Percentiles rank a stretch among this genome's conserved stretches.
Conservation (phyloP, 2,113 vertebrate genomes). For the Elgaria multicarinata region DNA sequence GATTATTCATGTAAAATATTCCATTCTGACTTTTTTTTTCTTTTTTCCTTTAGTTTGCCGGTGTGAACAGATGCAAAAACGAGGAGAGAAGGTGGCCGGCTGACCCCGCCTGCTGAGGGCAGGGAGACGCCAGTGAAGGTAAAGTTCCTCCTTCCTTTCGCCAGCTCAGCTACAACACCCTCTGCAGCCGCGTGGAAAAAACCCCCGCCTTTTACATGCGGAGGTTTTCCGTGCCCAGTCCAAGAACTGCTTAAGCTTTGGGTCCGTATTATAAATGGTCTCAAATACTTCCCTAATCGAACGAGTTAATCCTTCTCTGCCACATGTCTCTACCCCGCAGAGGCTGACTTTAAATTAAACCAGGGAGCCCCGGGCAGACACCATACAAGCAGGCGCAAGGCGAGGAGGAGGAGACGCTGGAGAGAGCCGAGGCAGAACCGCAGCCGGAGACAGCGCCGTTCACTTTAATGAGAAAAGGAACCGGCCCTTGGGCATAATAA, state of each 20-base stretch:
- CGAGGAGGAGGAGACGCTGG: neutral
- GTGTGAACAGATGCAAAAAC: too few species aligned
- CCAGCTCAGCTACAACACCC: neutral
- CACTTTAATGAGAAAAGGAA: conserved; percentile 6
- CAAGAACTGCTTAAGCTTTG: neutral
- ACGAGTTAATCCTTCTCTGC: neutral
- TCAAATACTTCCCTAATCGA: neutral
- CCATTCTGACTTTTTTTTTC: neutral
- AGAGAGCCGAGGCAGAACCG: neutral
- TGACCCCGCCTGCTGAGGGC: too few species aligned
- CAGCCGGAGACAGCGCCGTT: neutral
- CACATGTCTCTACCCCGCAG: neutral
- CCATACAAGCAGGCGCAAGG: neutral
- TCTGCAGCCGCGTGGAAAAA: neutral
- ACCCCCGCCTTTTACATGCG: neutral
- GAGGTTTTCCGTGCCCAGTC: neutral
- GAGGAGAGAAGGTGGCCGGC: neutral
- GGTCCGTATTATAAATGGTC: neutral
- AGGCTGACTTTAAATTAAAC: neutral
- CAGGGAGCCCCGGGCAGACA: neutral
- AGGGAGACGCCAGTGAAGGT: too few species aligned
- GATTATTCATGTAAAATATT: neutral
- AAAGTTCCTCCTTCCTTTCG: neutral
- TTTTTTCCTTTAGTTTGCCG: too few species aligned
- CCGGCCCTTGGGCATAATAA: neutral